Evolutionary conservation across 2,888 invertebrate genomes (phyloP).

Genomic region (Acrobasis repandana): DNA sequence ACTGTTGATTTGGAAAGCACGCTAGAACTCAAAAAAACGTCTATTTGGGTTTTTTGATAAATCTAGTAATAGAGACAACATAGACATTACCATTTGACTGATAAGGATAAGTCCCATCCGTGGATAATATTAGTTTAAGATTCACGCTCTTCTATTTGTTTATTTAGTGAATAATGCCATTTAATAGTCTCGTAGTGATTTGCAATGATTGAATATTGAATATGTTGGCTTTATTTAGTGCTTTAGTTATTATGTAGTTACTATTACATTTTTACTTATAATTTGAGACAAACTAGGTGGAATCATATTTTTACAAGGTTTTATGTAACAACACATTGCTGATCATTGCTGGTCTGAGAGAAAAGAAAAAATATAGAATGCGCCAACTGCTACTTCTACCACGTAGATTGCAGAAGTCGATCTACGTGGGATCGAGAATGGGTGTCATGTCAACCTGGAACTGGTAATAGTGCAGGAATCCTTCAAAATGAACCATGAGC

Average conservation of each 20-base stretch:
- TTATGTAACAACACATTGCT: not conserved
- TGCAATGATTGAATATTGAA: not conserved
- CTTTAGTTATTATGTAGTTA: too few relatives aligned
- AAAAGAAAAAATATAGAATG: too few relatives aligned
- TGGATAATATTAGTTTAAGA: slow-evolving; percentile 6
- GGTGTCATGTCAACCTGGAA: too few relatives aligned
- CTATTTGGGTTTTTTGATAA: not conserved
- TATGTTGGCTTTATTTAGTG: not conserved
- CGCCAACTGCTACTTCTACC: too few relatives aligned
- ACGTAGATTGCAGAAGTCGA: too few relatives aligned
- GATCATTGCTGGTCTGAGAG: too few relatives aligned
- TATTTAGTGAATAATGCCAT: slow-evolving; percentile 4
- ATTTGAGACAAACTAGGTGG: not conserved
- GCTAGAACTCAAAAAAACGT: not conserved
- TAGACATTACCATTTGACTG: not conserved
- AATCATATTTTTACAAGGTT: not conserved
- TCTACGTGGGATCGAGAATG: too few relatives aligned
- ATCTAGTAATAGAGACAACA: not conserved
- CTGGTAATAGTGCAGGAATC: too few relatives aligned
- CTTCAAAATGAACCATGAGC: too few relatives aligned
- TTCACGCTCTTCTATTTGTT: slow-evolving; percentile 10
- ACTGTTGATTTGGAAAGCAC: not conserved
- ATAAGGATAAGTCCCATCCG: not conserved
- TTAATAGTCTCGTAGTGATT: slow-evolving; percentile 1
- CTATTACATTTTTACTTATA: too few relatives aligned